Base-by-base conservation (phyloP, 2,113 vertebrate species). In the Clarias macrocephalus region DNA sequence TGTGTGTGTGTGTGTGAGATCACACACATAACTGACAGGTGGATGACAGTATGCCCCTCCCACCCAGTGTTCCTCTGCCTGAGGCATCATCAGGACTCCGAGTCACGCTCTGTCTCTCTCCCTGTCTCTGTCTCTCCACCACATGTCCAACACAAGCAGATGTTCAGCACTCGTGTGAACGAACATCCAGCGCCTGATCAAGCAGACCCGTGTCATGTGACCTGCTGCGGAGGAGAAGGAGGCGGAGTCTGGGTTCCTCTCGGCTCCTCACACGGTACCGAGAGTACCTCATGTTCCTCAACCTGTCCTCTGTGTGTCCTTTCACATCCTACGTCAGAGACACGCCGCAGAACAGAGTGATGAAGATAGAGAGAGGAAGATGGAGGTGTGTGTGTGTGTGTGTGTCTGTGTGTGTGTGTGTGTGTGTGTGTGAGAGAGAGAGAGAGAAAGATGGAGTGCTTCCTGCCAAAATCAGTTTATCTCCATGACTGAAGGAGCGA, bases 391-490 rank as follows among this genome's bases (percentile, higher is more conserved):
- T 30, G 65, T 28, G n/a, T 66, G 65, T 28, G 65, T 66, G 65
- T 66, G 63, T 33, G 66, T 72, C 30, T 72, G 68, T 33, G 66
- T 70, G 66, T 72, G 30, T 72, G 68, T 33, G 68, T 70, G 68
- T 72, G 30, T 72, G 68, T 72, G 68, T 37, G 68, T 37, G 30
- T 37, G 68, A 10, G 68, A 37, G n/a, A n/a, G n/a, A n/a, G n/a
- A n/a, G n/a, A n/a, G n/a, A n/a, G n/a, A n/a, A n/a, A n/a, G 70
- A 4, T 19, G 18, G 70, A 42, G 70, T 42, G 70, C 70, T 73
- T 73, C 70, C 70, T 73, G 70, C 9, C 70, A 42, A 23, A 42
- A 73, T 73, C 70, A 73, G 70, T 73, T 73, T 73, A 73, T 73
- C 70, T 42, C 42, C 70, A 42, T 73, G 70, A 42, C 33, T 42